Evolutionary conservation across 2,888 invertebrate genomes (phyloP), one percentile per base, ranked within the genome.

Genomic region (Dynastes maya): DNA sequence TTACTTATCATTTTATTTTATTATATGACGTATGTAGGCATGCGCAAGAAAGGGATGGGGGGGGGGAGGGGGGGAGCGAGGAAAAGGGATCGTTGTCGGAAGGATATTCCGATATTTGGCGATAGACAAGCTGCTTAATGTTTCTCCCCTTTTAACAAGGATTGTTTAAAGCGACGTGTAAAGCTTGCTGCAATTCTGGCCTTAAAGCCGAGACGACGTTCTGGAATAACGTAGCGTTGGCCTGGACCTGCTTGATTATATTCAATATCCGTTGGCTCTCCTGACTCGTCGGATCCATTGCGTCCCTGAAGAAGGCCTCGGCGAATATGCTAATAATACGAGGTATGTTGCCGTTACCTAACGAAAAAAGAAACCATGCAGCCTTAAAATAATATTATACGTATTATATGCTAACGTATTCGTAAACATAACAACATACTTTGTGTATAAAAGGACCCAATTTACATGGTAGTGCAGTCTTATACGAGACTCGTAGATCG

Each of bases 221-320:
- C 84, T 88, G 88, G 83, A 88, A 89, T 83, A 88, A 84, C 55
- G 86, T 83, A 81, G 87, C 86, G 83, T 88, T 86, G 85, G 95
- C 95, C 92, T 97, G 96, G 85, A 98, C 94, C 89, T 97, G 96
- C 86, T 95, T 92, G 76, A 98, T 92, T 84, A 98, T 96, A 83
- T 93, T 93, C 78, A 96, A 90, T 92, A 98, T 94, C 87, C 98
- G 93, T 81, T 92, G 92, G 84, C 93, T 94, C 65, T 95, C 94
- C 11, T 94, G 92, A 86, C 93, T 92, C 72, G 94, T 92, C 2
- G 92, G 90, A 67, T 95, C 93, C 82, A 99, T 92, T 55, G 95
- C 97, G 85, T 96, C 96, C 84, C 93, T 92, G 82, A 92, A 92
- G 89, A 99, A 95, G 0, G 97, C 96, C 88, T 98, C 97, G 0